Conservation (phyloP, 1,140 invertebrate species). For the Marisa cornuarietis region DNA sequence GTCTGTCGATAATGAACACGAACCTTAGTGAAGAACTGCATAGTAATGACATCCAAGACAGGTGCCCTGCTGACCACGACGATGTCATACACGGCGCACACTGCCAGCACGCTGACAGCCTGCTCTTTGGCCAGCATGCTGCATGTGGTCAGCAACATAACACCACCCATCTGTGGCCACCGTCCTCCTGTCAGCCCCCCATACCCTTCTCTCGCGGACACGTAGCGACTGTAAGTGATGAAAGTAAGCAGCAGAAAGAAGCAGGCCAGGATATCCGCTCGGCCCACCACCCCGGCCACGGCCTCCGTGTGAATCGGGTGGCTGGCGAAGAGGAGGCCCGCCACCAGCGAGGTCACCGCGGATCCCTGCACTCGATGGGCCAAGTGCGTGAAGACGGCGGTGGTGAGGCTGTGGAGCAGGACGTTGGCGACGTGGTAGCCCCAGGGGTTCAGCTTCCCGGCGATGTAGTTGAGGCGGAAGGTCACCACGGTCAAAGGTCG, state of each 20-base stretch:
- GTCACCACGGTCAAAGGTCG: conserved; percentile 91
- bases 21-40: conserved; percentile 47
- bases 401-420: conserved; percentile 61
- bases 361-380: conserved; percentile 41
- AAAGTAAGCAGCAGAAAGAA: conserved; percentile 81
- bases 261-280: conserved; percentile 85
- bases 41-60: conserved; percentile 42
- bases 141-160: conserved; percentile 48
- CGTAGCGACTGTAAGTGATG: conserved; percentile 73
- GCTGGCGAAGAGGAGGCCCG: conserved; percentile 67
- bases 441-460: conserved; percentile 64
- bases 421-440: conserved; percentile 70
- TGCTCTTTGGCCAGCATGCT: conserved; percentile 75
- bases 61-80: conserved; percentile 64
- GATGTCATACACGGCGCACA: conserved; percentile 84
- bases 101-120: conserved; percentile 87
- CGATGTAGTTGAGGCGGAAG: conserved; percentile 83
- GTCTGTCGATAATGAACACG: neutral
- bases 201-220: conserved; percentile 33
- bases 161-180: conserved; percentile 39
- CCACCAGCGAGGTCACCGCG: conserved; percentile 71
- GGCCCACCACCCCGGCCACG: conserved; percentile 74
- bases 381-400: conserved; percentile 60
- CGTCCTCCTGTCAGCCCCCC: conserved; percentile 37
- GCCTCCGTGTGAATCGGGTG: conserved; percentile 79